A percentile compares a stretch with the other conserved stretches of the same genome.
Conservation (phyloP, 2,113 vertebrate genomes). For the Strix aluco region DNA sequence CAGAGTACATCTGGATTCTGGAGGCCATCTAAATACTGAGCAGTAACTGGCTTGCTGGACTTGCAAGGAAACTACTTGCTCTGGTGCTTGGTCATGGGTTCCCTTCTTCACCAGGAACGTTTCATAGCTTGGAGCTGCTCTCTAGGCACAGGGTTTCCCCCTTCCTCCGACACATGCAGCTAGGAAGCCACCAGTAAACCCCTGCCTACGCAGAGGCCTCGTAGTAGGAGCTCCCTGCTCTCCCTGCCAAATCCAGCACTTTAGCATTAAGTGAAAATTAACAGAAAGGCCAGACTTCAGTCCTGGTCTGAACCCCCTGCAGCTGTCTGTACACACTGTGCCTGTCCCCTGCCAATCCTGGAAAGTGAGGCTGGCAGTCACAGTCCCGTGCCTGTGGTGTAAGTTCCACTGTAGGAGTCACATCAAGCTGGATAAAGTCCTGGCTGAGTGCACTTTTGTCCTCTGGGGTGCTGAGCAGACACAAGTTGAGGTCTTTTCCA, state of each 20-base stretch:
- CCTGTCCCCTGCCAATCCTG: slow-evolving; percentile 14
- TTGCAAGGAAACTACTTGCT: neutral
- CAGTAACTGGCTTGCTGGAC: neutral
- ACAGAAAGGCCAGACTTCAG: neutral
- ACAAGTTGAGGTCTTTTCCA: neutral
- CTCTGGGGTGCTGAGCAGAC: neutral
- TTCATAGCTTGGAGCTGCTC: neutral
- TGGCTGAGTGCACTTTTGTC: neutral
- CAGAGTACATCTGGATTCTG: neutral
- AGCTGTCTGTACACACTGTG: neutral
- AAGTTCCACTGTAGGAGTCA: neutral
- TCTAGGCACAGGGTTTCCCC: neutral
- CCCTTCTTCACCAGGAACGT: neutral
- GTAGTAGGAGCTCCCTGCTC: neutral
- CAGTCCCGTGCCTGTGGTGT: neutral
- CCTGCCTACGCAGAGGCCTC: neutral
- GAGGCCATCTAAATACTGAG: neutral
- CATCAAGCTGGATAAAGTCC: neutral
- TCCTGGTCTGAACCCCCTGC: neutral
- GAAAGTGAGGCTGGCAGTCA: slow-evolving; percentile 23
- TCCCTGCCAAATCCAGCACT: neutral
- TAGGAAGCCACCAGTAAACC: neutral
- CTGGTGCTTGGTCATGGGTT: neutral
- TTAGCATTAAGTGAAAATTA: neutral
- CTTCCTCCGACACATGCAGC: neutral